Percentiles rank a stretch among this genome's conserved stretches.
Conservation (phyloP, 2,797 vertebrate genomes). For the Bovichtus variegatus region DNA sequence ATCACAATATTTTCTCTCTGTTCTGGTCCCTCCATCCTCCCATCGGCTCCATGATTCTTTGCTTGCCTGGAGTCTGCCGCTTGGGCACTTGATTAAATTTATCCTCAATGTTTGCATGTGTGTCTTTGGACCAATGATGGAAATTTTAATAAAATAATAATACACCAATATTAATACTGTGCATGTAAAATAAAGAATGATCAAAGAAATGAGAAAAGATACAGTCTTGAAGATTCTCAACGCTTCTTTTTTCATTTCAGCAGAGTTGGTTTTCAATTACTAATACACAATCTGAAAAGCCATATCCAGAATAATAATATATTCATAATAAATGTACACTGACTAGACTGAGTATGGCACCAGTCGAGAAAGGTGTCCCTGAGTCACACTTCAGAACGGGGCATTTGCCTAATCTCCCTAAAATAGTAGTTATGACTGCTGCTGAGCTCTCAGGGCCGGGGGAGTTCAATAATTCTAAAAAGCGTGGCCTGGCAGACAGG, state of each 20-base stretch:
- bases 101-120: constrained; percentile 31
- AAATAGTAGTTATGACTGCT: constrained; percentile 53
- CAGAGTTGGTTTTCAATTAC: neutral
- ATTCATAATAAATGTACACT: constrained; percentile 16
- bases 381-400: constrained; percentile 47
- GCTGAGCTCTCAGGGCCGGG: constrained; percentile 27
- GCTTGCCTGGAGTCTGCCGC: constrained; percentile 24
- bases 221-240: neutral
- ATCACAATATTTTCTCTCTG: constrained; percentile 41
- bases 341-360: neutral
- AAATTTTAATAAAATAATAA: too few species aligned
- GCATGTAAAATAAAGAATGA: neutral
- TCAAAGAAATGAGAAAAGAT: constrained; percentile 2
- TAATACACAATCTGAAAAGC: neutral
- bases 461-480: constrained; percentile 73
- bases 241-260: neutral
- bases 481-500: constrained; percentile 57
- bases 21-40: neutral
- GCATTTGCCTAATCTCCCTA: constrained; percentile 46
- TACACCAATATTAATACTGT: neutral
- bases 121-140: neutral
- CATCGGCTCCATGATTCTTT: neutral
- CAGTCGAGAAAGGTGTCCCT: constrained; percentile 16
- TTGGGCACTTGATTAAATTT: constrained; percentile 38
- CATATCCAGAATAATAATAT: constrained; percentile 3